Conservation (phyloP, 2,113 vertebrate genomes). For the Coptodon rendalli region DNA sequence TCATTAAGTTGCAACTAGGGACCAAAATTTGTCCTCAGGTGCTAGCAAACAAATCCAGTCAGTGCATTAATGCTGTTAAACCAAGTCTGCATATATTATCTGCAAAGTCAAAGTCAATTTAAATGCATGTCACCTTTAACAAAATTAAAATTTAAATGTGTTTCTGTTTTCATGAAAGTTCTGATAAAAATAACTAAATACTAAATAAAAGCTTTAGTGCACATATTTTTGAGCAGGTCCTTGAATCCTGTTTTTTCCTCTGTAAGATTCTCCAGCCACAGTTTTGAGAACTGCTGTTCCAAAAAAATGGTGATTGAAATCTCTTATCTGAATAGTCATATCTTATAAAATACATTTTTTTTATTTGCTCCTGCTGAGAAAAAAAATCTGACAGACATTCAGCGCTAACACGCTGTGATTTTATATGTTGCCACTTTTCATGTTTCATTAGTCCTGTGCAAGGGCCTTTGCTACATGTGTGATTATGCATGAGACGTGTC, state of each 20-base stretch:
- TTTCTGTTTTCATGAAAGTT: neutral
- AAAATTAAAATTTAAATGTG: neutral
- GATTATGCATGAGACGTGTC: neutral
- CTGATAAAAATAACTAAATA: neutral
- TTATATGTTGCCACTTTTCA: slow-evolving; percentile 14
- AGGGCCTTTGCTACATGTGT: neutral
- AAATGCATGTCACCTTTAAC: neutral
- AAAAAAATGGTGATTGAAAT: neutral
- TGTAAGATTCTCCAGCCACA: neutral
- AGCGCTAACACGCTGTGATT: neutral
- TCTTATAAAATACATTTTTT: neutral
- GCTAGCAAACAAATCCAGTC: neutral
- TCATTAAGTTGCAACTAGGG: neutral
- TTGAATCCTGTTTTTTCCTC: neutral
- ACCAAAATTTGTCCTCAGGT: neutral
- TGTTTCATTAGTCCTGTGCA: slow-evolving; percentile 16
- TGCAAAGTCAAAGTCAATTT: neutral
- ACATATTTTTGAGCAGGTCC: neutral
- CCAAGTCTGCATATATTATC: neutral
- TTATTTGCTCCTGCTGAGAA: neutral
- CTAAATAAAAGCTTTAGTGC: neutral
- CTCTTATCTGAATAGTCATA: neutral
- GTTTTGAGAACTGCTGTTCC: neutral
- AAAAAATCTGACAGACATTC: neutral
- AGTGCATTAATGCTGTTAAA: neutral